Evolutionary conservation across 2,888 invertebrate genomes (phyloP), one percentile per base, ranked within the genome.

Genomic region (Cosmorhoe ocellata): DNA sequence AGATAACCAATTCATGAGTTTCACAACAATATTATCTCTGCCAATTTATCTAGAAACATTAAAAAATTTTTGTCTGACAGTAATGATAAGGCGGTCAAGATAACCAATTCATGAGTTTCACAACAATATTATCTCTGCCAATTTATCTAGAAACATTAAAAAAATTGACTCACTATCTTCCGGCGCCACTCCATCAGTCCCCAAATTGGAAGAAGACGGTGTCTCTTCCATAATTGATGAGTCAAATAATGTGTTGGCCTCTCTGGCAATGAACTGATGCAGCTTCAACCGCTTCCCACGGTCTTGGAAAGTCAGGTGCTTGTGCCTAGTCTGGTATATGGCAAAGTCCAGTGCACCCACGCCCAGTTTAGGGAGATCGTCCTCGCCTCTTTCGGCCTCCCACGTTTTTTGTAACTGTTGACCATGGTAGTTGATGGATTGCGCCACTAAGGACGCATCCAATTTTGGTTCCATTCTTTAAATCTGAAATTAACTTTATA

Each of bases 381-480:
- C 93, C 69, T 95, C 94, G 51, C 96, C 95, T 69, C 95, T 92
- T 76, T 96, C 96, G 22, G 94, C 93, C 76, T 96, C 96, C 96
- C 96, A 96, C 66, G 96, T 93, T 87, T 96, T 97, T 84, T 95
- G 96, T 62, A 97, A 88, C 71, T 96, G 96, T 71, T 95, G 95
- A 1, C 97, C 97, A 90, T 97, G 97, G 79, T 94, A 97, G 85
- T 95, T 95, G 65, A 97, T 87, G 56, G 95, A 92, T 73, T 94
- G 94, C 74, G 93, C 87, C 78, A 97, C 91, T 69, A 91, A 72
- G 56, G 88, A 80, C 86, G 87, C 81, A 75, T 91, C 89, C 86
- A 91, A 61, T 31, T 81, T 68, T 8, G 82, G 64, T 45, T 90
- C 91, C 89, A 89, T 90, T 10, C 34, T 67, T 27, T 39, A 56